These are phyloP conservation scores for Scalopus aquaticus DNA, from an alignment of 2,113 vertebrate genomes.

Conservation along the genomic window DNA sequence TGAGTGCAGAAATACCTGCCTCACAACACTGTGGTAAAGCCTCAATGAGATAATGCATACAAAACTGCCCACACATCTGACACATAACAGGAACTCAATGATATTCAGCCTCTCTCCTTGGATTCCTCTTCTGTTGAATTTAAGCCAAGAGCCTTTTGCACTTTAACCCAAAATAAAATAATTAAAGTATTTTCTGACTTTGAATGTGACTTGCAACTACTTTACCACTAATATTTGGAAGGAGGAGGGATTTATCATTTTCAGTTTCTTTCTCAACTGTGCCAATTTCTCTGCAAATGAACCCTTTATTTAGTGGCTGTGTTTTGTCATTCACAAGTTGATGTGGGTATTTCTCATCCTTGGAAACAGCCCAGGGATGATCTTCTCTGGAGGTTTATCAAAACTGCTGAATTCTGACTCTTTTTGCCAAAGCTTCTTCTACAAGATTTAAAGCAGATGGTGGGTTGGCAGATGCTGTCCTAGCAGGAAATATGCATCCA, in stretches of 20 bases:
- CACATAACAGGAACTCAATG: background rate
- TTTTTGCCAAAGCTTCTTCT: conserved; percentile 28
- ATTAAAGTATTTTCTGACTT: background rate
- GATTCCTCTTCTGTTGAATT: background rate
- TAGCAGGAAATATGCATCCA: background rate
- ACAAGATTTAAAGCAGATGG: background rate
- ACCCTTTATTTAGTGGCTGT: background rate
- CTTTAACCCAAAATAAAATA: background rate
- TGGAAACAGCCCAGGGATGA: background rate
- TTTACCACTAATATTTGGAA: background rate
- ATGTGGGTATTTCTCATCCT: background rate
- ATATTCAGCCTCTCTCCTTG: too few species aligned
- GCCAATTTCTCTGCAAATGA: background rate
- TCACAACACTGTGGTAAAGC: background rate
- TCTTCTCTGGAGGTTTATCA: background rate
- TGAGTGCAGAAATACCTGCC: background rate
- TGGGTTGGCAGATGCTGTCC: background rate
- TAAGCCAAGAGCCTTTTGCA: background rate
- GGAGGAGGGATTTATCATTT: background rate
- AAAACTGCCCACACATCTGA: background rate
- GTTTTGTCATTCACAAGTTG: background rate
- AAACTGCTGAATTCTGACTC: conserved; percentile 58
- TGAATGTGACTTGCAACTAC: background rate
- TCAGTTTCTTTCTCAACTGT: background rate
- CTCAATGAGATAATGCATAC: accelerated